Conservation (phyloP, 2,113 vertebrate species). For the Ranitomeya imitator region DNA sequence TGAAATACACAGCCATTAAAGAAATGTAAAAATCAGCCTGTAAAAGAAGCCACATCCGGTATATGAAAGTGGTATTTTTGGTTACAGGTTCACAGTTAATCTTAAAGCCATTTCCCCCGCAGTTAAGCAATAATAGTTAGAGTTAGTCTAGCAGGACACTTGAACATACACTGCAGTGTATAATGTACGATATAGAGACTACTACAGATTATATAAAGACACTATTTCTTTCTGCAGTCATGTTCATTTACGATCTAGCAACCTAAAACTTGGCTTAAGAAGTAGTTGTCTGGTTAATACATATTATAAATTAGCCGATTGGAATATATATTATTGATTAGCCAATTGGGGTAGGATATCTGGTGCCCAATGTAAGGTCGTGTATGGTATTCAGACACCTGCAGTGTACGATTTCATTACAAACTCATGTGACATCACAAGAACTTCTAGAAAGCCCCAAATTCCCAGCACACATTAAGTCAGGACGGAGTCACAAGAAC, state of each 20-base stretch:
- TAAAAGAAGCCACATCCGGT: conserved; percentile 39
- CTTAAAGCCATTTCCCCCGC: conserved; percentile 8
- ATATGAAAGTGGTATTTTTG: neutral
- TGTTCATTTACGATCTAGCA: neutral
- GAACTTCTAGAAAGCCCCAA: conserved; percentile 13
- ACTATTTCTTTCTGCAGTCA: neutral
- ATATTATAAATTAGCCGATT: conserved; percentile 7
- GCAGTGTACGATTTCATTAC: conserved; percentile 36
- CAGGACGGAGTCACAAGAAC: conserved; percentile 44
- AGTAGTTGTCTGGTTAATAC: neutral
- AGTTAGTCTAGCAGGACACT: conserved; percentile 37
- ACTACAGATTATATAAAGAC: conserved; percentile 5
- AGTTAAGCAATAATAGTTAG: conserved; percentile 23
- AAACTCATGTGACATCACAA: conserved; percentile 45
- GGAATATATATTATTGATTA: neutral
- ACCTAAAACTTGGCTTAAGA: conserved; percentile 10
- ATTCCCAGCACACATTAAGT: conserved; percentile 33
- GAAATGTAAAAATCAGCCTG: conserved; percentile 24
- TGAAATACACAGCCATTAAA: conserved; percentile 4
- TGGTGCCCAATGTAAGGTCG: neutral
- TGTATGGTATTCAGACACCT: conserved; percentile 30
- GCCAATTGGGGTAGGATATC: conserved; percentile 1
- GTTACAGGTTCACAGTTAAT: conserved; percentile 39
- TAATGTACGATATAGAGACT: neutral
- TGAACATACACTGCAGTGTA: conserved; percentile 54